These are phyloP conservation scores for Rhineura floridana DNA, from an alignment of 2,113 vertebrate species.

Conservation along the genomic window DNA sequence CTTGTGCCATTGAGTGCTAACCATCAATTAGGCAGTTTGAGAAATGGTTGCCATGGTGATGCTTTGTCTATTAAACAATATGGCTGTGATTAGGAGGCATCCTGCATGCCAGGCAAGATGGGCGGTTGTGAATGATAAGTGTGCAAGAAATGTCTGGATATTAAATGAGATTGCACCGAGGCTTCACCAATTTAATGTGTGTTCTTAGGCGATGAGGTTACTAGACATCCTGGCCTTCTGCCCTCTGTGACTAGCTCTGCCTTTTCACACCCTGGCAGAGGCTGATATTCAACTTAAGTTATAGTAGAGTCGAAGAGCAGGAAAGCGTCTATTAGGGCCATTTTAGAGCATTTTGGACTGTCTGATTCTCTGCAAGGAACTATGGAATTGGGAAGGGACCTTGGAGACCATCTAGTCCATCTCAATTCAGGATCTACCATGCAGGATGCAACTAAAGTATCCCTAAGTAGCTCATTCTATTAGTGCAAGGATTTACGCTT, in stretches of 20 bases:
- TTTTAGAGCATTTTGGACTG: not conserved
- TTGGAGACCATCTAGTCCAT: too few species aligned
- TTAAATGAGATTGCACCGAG: not conserved
- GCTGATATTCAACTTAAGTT: not conserved
- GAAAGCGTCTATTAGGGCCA: not conserved
- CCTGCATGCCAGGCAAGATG: not conserved
- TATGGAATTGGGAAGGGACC: too few species aligned
- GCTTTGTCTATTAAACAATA: not conserved
- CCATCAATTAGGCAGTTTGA: not conserved
- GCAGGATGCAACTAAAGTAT: too few species aligned
- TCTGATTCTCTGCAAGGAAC: too few species aligned
- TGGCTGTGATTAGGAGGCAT: not conserved
- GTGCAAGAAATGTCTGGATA: not conserved
- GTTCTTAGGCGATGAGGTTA: not conserved
- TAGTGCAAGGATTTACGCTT: too few species aligned
- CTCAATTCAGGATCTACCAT: too few species aligned
- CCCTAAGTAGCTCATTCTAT: too few species aligned
- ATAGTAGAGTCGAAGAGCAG: not conserved
- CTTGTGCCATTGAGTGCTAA: not conserved
- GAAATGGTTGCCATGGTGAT: not conserved
- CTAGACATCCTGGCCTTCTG: accelerated
- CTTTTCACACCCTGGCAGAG: not conserved
- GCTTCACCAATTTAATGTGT: not conserved
- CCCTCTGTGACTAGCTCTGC: accelerated
- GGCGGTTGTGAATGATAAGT: too few species aligned